phyloP scores from a whole-genome alignment of 2,113 vertebrate genomes.

The Montifringilla adamsi region DNA sequence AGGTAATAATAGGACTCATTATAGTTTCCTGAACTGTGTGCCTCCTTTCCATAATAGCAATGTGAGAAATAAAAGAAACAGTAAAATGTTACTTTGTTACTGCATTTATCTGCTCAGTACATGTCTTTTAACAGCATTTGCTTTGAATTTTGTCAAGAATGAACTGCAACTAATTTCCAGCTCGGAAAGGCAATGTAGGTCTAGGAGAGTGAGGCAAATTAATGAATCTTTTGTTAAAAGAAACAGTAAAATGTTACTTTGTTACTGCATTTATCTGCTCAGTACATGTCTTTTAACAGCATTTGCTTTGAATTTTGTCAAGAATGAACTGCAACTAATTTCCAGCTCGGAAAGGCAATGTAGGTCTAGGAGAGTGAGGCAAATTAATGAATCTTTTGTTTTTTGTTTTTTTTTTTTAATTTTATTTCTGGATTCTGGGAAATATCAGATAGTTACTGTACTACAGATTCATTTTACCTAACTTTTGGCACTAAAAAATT shows the following conservation, averaged over 20 bases:
- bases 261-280: neutral
- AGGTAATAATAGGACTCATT: neutral
- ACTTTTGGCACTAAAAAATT: neutral
- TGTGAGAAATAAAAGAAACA: neutral
- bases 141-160: slow-evolving; percentile 37
- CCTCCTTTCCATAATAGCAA: neutral
- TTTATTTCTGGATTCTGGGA: neutral
- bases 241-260: neutral
- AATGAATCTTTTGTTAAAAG: neutral
- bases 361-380: neutral
- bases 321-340: neutral
- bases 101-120: neutral
- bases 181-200: neutral
- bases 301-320: slow-evolving; percentile 38
- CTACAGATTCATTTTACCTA: neutral
- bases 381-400: neutral
- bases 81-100: neutral
- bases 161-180: neutral
- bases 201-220: neutral
- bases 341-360: neutral
- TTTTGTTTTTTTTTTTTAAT: neutral
- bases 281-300: neutral
- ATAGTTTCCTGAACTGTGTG: neutral
- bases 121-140: neutral
- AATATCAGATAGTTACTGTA: neutral